Evolutionary conservation across 2,797 vertebrate species (phyloP).

Genomic region (Eurystomus glaucurus): DNA sequence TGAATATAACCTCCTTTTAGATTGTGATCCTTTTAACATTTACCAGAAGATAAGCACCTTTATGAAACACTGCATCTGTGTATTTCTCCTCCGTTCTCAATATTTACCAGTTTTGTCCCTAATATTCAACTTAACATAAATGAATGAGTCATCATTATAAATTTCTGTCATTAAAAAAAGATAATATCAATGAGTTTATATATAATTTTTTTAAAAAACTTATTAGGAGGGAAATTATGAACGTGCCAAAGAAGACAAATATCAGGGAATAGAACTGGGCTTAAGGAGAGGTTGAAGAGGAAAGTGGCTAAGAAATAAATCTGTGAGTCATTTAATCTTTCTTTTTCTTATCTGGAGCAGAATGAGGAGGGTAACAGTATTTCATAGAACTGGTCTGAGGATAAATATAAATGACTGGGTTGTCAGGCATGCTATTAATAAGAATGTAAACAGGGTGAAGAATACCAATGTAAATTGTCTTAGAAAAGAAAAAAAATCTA

Average conservation of each 20-base stretch:
- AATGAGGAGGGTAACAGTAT: background rate
- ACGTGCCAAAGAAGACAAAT: background rate
- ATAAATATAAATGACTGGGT: background rate
- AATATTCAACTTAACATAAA: background rate
- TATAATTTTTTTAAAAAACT: background rate
- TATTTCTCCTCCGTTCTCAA: background rate
- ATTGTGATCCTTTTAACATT: background rate
- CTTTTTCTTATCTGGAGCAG: background rate
- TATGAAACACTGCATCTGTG: background rate
- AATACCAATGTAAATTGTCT: background rate
- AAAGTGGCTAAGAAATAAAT: background rate
- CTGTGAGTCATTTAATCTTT: background rate
- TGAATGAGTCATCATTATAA: background rate
- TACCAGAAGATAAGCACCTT: background rate
- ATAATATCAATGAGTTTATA: background rate
- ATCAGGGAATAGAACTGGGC: background rate
- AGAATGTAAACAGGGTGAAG: background rate
- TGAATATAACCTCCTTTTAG: conserved; percentile 18
- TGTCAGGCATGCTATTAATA: background rate
- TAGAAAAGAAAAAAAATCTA: background rate
- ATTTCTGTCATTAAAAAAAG: background rate
- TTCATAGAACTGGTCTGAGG: background rate
- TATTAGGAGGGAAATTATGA: background rate
- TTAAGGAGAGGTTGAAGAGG: background rate
- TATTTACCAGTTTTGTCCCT: background rate